phyloP scores from a whole-genome alignment of 2,113 vertebrate genomes.

The Dasyurus viverrinus region DNA sequence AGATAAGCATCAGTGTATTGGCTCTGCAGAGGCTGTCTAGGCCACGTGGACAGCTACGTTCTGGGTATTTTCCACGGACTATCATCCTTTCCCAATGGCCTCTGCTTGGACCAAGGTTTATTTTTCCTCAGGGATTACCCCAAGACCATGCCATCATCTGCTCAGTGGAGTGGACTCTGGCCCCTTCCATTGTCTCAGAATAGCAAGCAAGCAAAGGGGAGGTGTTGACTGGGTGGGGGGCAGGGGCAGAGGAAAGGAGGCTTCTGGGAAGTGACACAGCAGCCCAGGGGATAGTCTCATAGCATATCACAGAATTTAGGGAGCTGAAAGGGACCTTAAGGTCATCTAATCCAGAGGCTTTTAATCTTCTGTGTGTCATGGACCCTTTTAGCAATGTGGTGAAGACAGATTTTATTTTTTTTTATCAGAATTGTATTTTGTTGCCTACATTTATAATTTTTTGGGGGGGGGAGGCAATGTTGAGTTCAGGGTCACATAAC shows the following conservation, averaged over 20 bases:
- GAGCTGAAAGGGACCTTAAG: constrained; percentile 33
- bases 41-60: constrained; percentile 23
- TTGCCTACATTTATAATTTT: neutral
- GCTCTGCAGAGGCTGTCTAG: neutral
- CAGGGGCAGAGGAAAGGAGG: constrained; percentile 9
- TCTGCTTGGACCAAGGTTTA: constrained; percentile 61
- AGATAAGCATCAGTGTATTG: constrained; percentile 53
- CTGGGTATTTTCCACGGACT: constrained; percentile 62
- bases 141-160: constrained; percentile 3
- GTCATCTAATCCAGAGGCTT: constrained; percentile 11
- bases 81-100: constrained; percentile 52
- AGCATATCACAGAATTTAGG: neutral
- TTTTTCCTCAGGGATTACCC: constrained; percentile 65
- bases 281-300: neutral
- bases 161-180: constrained; percentile 58
- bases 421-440: neutral
- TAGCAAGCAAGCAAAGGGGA: neutral
- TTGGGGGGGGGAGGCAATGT: neutral
- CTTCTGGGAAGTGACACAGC: neutral
- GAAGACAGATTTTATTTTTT: neutral
- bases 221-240: neutral
- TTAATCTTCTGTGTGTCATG: neutral
- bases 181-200: constrained; percentile 51
- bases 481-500: neutral
- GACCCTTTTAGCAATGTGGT: neutral